Evolutionary conservation across 2,888 invertebrate genomes (phyloP).

Genomic region (Cheilosia scutellata): DNA sequence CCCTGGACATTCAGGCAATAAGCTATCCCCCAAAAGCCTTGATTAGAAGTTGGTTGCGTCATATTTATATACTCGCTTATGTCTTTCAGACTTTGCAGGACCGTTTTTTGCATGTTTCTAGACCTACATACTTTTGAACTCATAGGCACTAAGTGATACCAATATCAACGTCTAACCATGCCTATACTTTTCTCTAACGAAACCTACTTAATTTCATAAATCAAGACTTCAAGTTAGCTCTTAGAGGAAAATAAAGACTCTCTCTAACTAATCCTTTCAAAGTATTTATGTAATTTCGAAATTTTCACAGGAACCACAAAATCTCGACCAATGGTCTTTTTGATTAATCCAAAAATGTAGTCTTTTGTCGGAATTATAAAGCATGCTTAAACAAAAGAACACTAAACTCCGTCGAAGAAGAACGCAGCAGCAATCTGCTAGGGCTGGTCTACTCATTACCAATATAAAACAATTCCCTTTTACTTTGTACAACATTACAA

Average conservation of each 20-base stretch:
- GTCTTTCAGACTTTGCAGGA: no score
- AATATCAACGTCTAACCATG: no score
- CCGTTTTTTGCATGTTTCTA: no score
- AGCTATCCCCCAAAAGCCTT: no score
- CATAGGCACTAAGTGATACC: no score
- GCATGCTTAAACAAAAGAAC: constrained; percentile 33
- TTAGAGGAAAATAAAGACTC: not conserved
- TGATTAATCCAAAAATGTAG: constrained; percentile 36
- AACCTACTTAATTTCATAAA: no score
- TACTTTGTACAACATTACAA: not conserved
- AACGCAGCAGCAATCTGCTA: constrained; percentile 16
- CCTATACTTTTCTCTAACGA: no score
- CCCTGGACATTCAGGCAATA: no score
- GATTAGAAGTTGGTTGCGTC: no score
- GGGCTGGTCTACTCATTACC: not conserved
- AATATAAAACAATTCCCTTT: constrained; percentile 13
- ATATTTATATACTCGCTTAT: no score
- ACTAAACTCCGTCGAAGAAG: constrained; percentile 25
- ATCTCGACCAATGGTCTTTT: constrained; percentile 34
- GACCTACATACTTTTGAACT: no score
- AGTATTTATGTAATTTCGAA: constrained; percentile 40
- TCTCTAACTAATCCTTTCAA: constrained; percentile 22
- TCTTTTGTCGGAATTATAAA: constrained; percentile 36
- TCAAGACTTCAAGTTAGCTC: not conserved
- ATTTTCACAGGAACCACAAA: constrained; percentile 22